Evolutionary conservation across 1,140 invertebrate species (phyloP).

Genomic region (Mamestra configurata): DNA sequence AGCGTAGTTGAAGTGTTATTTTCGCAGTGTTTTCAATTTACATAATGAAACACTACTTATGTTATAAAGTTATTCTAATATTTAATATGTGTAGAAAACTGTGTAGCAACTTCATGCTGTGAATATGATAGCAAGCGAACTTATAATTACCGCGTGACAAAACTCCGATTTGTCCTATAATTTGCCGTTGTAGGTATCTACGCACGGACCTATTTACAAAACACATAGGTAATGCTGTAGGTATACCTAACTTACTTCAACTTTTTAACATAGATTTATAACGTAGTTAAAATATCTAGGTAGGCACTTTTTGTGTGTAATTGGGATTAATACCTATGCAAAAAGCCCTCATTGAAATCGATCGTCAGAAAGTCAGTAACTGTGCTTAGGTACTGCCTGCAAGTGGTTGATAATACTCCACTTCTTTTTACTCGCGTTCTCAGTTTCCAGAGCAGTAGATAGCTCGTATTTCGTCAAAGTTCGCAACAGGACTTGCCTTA

Average conservation of each 20-base stretch:
- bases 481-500: too few species aligned
- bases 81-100: neutral
- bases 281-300: too few species aligned
- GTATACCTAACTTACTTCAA: neutral
- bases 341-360: too few species aligned
- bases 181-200: neutral
- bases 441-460: too few species aligned
- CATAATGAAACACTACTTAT: neutral
- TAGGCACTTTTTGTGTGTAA: too few species aligned
- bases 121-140: neutral
- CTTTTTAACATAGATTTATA: too few species aligned
- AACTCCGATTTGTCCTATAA: neutral
- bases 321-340: too few species aligned
- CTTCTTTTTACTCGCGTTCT: neutral
- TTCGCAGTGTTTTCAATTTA: neutral
- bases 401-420: neutral
- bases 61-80: neutral
- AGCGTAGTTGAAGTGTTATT: neutral
- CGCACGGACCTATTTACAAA: neutral
- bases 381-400: neutral
- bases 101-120: conserved; percentile 5
- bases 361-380: too few species aligned
- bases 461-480: too few species aligned
- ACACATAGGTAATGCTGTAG: conserved; percentile 1
- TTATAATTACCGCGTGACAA: conserved; percentile 12